Base-by-base conservation (phyloP, 2,888 invertebrate genomes). In the Ochlodes sylvanus region DNA sequence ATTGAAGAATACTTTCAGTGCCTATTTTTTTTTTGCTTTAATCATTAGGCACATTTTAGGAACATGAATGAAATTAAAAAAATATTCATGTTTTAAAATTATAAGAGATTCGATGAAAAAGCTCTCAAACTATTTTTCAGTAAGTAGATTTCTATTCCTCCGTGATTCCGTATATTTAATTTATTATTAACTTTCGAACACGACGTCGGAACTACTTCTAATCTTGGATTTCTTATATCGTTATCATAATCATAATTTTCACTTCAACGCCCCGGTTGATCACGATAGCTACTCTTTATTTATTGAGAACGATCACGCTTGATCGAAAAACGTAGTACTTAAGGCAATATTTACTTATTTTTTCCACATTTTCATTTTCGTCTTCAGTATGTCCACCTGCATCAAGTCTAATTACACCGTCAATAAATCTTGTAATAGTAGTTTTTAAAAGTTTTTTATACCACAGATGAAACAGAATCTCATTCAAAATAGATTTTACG, bases 161-260 rank as follows among this genome's bases (percentile, higher is more conserved):
- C 32, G n/a, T 54, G 54, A 60, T 55, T 55, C 17, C 60, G 32
- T 19, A 60, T 57, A 47, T 64, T 17, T 47, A 15, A 60, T 60
- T 66, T 54, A 66, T 60, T 42, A 52, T 52, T 7, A 9, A 17
- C 32, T 60, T 54, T 61, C 44, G 34, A 66, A 54, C 66, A 66
- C 66, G 66, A 66, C 54, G 50, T 21, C 14, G 15, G 58, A 34
- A 38, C 65, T 58, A 47, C 57, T 65, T 50, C 54, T n/a, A 44
- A 60, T 66, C 50, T 66, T n/a, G 2, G 66, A 60, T 67, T 67
- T 67, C 44, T 67, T 61, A 67, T 67, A 67, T 54, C 66, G 60
- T 54, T 67, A 67, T 61, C 54, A 55, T 67, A 54, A 61, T 55
- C 66, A 55, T 67, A 67, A 67, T 61, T 61, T 60, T 58, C 66